Percentiles rank a stretch among this genome's conserved stretches.
These are phyloP conservation scores for Tetragonula clypearis DNA, from an alignment of 1,140 invertebrate genomes.

Conservation along the genomic window DNA sequence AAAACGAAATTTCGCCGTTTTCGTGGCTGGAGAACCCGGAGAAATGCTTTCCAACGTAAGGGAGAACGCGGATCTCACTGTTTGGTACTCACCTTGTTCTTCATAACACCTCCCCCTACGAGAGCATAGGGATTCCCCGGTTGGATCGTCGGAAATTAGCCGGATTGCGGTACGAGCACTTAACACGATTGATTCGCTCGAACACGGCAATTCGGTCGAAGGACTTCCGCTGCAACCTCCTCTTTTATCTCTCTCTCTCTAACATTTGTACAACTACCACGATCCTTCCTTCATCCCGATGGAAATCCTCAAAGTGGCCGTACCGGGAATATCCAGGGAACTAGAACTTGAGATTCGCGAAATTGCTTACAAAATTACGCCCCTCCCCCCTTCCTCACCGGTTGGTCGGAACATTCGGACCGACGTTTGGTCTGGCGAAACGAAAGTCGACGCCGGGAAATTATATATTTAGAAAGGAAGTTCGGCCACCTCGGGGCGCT, in stretches of 20 bases:
- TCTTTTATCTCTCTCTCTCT: background rate
- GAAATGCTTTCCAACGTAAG: background rate
- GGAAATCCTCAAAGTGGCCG: conserved; percentile 4
- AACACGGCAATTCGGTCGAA: conserved; percentile 51
- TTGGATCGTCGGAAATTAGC: conserved; percentile 61
- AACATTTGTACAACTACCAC: no score
- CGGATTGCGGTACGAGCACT: conserved; percentile 62
- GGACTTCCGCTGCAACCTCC: conserved; percentile 23
- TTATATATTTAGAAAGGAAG: background rate
- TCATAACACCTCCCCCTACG: conserved; percentile 12
- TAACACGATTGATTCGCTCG: conserved; percentile 65
- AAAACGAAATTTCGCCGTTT: background rate
- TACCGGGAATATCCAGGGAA: background rate
- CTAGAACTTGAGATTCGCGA: conserved; percentile 5
- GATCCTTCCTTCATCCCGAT: background rate
- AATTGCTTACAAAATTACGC: conserved; percentile 32
- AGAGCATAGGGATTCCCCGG: conserved; percentile 40
- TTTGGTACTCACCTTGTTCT: background rate
- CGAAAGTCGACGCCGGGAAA: background rate
- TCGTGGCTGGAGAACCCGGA: background rate
- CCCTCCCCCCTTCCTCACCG: no score
- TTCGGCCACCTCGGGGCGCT: background rate
- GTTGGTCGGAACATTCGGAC: background rate
- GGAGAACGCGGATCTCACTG: background rate
- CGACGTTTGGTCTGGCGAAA: background rate